phyloP scores from a whole-genome alignment of 2,888 invertebrate species.

The Drosophila kambysellisi region DNA sequence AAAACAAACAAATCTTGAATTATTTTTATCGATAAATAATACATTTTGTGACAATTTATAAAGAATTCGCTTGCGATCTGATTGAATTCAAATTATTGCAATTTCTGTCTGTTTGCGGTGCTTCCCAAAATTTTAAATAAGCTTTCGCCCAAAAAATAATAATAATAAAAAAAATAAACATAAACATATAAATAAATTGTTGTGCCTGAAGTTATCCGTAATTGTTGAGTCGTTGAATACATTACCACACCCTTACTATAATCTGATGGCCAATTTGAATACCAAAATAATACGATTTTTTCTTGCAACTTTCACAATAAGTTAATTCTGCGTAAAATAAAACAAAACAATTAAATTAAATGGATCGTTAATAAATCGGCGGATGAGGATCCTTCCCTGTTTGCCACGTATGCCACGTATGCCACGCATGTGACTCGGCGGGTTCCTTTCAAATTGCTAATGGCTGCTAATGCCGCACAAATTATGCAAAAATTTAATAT shows the following conservation, averaged over 20 bases:
- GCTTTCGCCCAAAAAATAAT: background rate
- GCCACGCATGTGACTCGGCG: background rate
- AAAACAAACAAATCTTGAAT: no score
- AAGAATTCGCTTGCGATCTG: background rate
- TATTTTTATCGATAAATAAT: no score
- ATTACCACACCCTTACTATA: background rate
- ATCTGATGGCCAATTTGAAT: background rate
- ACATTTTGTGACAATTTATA: no score
- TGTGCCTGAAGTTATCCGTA: background rate
- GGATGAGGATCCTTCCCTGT: background rate
- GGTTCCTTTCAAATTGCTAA: background rate
- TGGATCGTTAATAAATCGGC: background rate
- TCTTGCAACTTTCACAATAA: conserved; percentile 6
- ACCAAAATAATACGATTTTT: background rate
- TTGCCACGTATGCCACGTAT: background rate
- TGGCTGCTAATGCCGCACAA: conserved; percentile 8
- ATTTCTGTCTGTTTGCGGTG: background rate
- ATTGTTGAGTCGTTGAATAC: background rate
- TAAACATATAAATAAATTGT: no score
- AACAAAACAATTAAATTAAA: background rate
- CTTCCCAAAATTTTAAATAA: background rate
- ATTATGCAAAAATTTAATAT: conserved; percentile 13
- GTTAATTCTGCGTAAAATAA: background rate
- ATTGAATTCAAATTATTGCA: background rate
- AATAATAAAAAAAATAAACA: no score